Conservation (phyloP, 2,797 vertebrate genomes). For the Danio choprae region DNA sequence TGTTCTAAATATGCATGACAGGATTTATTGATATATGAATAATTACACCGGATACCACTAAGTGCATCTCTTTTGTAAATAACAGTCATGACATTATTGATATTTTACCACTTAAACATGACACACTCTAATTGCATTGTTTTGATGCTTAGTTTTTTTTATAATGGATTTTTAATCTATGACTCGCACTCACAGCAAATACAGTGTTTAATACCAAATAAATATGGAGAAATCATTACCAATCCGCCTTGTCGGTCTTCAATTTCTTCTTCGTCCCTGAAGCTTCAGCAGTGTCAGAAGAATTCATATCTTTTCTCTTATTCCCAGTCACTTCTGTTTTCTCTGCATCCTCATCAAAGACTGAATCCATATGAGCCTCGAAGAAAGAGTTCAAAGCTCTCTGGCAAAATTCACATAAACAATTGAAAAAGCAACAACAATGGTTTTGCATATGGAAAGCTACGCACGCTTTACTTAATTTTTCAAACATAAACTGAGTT, state of each 20-base stretch:
- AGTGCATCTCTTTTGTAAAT: too few relatives aligned
- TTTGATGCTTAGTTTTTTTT: too few relatives aligned
- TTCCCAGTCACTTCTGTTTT: conserved; percentile 41
- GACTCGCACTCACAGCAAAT: not conserved
- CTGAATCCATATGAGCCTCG: conserved; percentile 79
- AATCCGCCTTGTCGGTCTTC: conserved; percentile 11
- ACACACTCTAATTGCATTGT: too few relatives aligned
- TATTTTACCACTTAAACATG: too few relatives aligned
- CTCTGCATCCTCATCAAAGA: conserved; percentile 71
- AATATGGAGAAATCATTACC: conserved; percentile 31
- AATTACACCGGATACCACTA: too few relatives aligned
- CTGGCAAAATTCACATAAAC: conserved; percentile 66
- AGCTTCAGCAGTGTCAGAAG: conserved; percentile 60
- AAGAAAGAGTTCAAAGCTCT: conserved; percentile 89
- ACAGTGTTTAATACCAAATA: not conserved
- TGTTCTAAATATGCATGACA: too few relatives aligned
- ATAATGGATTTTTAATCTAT: too few relatives aligned
- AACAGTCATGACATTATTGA: too few relatives aligned
- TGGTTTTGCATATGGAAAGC: not conserved
- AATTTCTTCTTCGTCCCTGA: conserved; percentile 46
- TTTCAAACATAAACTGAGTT: not conserved
- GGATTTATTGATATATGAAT: too few relatives aligned
- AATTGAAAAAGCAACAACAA: not conserved
- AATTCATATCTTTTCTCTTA: conserved; percentile 66
- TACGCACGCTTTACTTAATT: not conserved